Evolutionary conservation across 2,797 vertebrate genomes (phyloP), one percentile per base, ranked within the genome.

Genomic region (Hemibagrus guttatus): DNA sequence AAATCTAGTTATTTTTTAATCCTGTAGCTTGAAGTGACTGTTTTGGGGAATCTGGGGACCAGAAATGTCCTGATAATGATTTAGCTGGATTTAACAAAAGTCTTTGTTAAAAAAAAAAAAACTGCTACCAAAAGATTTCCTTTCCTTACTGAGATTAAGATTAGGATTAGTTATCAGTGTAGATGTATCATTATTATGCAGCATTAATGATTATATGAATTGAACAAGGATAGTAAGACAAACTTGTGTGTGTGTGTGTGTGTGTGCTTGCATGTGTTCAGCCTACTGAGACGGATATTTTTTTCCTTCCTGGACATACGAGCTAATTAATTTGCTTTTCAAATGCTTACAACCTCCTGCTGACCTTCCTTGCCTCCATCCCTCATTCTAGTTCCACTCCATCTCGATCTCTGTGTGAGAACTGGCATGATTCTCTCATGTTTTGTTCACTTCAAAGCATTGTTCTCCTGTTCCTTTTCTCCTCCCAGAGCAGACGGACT

Each of bases 361-460:
- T 76, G 88, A 86, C 72, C 79, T 92, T 91, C 91, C 89, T 91
- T 87, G 63, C 84, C 92, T 68, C 9, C 93, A 93, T 94, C 85
- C 68, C 76, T 83, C 84, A 66, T 83, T 86, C 83, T 31, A 87
- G 90, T 88, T 63, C 84, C 87, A 54, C 52, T 78, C 81, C 58
- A 58, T 88, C 86, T 87, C 72, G 59, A 66, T 83, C 90, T 91
- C 89, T 83, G 92, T 95, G 94, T 95, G 95, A 95, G 95, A 95
- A 95, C 93, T 89, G 54, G 91, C 91, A 63, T 91, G 91, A 90
- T 87, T 68, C 88, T 91, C 91, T 93, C 93, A 94, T 94, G 95
- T 94, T 93, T 92, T 91, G 86, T 46, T 21, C 14, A 94, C 94
- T 95, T 95, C 94, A 95, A 95, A 95, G 95, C 93, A 95, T 95